These are phyloP conservation scores for Limnephilus marmoratus DNA, from an alignment of 2,888 invertebrate genomes.

Conservation along the genomic window DNA sequence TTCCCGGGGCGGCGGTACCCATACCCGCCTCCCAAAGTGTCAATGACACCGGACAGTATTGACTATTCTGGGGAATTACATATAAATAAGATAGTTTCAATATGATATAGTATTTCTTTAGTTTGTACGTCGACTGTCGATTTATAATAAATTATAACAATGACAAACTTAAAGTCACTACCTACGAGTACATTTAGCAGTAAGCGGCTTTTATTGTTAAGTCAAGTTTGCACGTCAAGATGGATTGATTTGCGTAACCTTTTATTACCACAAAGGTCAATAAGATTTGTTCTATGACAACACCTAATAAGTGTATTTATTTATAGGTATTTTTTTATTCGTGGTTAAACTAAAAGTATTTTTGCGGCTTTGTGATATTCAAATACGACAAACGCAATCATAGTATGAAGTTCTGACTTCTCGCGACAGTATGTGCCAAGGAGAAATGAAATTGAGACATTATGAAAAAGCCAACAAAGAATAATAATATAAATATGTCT, in stretches of 20 bases:
- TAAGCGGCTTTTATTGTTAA: neutral
- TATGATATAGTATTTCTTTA: too few species aligned
- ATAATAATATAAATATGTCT: neutral
- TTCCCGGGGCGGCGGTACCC: too few species aligned
- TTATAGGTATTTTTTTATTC: neutral
- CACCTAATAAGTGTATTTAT: neutral
- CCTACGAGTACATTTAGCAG: neutral
- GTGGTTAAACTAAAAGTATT: neutral
- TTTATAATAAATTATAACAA: too few species aligned
- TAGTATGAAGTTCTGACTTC: neutral
- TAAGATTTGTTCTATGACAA: neutral
- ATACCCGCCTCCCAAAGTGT: too few species aligned
- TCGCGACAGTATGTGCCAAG: neutral
- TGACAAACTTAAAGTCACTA: too few species aligned
- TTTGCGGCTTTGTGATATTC: neutral
- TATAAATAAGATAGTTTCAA: too few species aligned
- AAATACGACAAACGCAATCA: neutral
- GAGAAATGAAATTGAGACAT: neutral
- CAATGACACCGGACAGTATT: too few species aligned
- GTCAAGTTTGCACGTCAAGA: neutral
- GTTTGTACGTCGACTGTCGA: too few species aligned
- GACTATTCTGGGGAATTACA: too few species aligned
- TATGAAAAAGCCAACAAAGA: neutral
- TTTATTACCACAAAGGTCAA: neutral
- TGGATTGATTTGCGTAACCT: neutral